Conservation (phyloP, 2,888 invertebrate species). For the Nipponacmea schrenckii region DNA sequence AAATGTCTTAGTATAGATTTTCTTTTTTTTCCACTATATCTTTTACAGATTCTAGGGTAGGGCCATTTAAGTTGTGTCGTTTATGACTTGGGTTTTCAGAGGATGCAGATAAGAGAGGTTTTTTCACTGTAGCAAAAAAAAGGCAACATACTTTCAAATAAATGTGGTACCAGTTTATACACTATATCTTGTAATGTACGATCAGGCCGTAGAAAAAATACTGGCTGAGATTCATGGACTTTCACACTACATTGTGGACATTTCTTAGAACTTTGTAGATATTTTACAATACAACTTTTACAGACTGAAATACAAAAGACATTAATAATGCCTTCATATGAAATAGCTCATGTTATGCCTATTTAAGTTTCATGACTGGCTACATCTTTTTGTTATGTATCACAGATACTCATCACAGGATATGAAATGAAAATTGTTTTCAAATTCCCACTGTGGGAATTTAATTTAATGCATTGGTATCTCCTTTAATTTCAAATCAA, state of each 20-base stretch:
- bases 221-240: slow-evolving; percentile 66
- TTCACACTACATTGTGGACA: slow-evolving; percentile 65
- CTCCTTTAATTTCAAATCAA: no score
- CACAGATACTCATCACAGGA: no score
- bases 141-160: slow-evolving; percentile 64
- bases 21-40: no score
- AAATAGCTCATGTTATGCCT: no score
- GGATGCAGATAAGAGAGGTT: no score
- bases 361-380: no score
- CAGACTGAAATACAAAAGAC: slow-evolving; percentile 57
- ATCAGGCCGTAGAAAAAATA: slow-evolving; percentile 62
- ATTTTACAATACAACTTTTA: slow-evolving; percentile 67
- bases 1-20: no score
- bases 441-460: no score
- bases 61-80: not conserved
- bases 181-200: slow-evolving; percentile 66
- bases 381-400: no score
- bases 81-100: not conserved
- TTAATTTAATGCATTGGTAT: no score
- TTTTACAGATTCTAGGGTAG: not conserved
- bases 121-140: no score
- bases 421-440: no score
- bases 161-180: slow-evolving; percentile 64
- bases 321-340: not conserved
- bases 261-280: slow-evolving; percentile 63